Percentiles rank a stretch among this genome's conserved stretches.
These are phyloP conservation scores for Polydesmus complanatus DNA, from an alignment of 2,888 invertebrate genomes.

Conservation along the genomic window DNA sequence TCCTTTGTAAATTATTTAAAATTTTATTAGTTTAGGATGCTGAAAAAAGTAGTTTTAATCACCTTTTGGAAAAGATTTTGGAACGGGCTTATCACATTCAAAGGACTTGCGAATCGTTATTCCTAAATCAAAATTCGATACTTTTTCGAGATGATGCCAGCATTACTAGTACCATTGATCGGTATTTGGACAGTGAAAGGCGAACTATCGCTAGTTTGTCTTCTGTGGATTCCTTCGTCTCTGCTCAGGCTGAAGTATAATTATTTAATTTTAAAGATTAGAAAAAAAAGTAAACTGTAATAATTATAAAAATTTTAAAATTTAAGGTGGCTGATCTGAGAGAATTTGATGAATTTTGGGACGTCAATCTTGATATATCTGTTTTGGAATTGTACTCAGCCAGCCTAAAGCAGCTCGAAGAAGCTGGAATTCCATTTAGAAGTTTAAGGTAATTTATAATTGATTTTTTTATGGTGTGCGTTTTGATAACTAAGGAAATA, in stretches of 20 bases:
- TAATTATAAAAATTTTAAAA: constrained; percentile 7
- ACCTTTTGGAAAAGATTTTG: constrained; percentile 62
- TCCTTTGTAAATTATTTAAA: not conserved
- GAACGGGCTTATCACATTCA: constrained; percentile 73
- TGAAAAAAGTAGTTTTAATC: constrained; percentile 71
- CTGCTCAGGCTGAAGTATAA: constrained; percentile 61
- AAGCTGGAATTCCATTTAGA: constrained; percentile 52
- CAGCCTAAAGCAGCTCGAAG: constrained; percentile 68
- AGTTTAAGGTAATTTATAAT: constrained; percentile 23
- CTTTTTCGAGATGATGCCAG: constrained; percentile 55
- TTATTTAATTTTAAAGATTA: too few relatives aligned
- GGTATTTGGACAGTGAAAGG: constrained; percentile 24
- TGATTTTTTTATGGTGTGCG: not conserved
- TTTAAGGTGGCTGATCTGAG: constrained; percentile 65
- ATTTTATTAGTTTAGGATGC: constrained; percentile 32
- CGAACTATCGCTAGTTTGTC: constrained; percentile 48
- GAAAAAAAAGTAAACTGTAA: not conserved
- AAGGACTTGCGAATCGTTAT: constrained; percentile 44
- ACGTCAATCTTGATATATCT: constrained; percentile 63
- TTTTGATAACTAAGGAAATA: not conserved
- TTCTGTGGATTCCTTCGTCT: constrained; percentile 89
- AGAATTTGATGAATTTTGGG: constrained; percentile 72
- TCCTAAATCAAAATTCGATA: constrained; percentile 42
- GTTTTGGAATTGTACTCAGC: constrained; percentile 69
- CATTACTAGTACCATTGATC: constrained; percentile 18